phyloP scores from a whole-genome alignment of 2,113 vertebrate genomes.

The Dipodomys stephensi region DNA sequence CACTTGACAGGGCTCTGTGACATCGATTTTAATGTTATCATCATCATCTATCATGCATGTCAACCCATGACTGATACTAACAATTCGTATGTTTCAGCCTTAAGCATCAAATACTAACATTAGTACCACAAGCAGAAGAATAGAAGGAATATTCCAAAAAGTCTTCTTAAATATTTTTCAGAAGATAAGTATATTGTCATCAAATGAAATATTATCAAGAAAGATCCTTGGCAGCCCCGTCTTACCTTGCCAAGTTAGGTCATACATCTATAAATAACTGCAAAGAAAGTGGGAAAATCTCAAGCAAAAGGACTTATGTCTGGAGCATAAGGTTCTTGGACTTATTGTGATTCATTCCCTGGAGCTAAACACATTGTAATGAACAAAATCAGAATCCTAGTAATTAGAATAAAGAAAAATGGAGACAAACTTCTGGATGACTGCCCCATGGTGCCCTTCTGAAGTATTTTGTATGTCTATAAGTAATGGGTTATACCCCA shows the following conservation, averaged over 20 bases:
- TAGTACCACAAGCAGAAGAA: neutral
- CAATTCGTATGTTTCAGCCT: neutral
- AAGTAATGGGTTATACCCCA: neutral
- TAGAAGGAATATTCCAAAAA: slow-evolving; percentile 8
- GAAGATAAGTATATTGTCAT: neutral
- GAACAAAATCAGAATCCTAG: slow-evolving; percentile 26
- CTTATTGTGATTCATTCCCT: neutral
- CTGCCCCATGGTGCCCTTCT: neutral
- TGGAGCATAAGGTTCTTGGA: neutral
- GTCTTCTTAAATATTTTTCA: neutral
- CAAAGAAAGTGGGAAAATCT: neutral
- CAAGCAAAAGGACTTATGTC: neutral
- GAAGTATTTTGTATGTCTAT: neutral
- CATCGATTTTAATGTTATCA: neutral
- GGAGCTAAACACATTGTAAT: neutral
- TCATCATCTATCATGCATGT: neutral
- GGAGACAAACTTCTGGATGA: neutral
- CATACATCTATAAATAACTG: neutral
- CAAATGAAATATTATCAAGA: slow-evolving; percentile 16
- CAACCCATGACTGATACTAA: neutral
- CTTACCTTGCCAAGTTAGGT: neutral
- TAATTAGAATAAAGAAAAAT: neutral
- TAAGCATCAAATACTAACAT: neutral
- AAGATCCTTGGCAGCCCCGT: neutral
- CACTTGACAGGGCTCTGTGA: neutral